Percentiles rank a stretch among this genome's conserved stretches.
phyloP scores from a whole-genome alignment of 1,140 invertebrate genomes.

The Bombus vancouverensis region DNA sequence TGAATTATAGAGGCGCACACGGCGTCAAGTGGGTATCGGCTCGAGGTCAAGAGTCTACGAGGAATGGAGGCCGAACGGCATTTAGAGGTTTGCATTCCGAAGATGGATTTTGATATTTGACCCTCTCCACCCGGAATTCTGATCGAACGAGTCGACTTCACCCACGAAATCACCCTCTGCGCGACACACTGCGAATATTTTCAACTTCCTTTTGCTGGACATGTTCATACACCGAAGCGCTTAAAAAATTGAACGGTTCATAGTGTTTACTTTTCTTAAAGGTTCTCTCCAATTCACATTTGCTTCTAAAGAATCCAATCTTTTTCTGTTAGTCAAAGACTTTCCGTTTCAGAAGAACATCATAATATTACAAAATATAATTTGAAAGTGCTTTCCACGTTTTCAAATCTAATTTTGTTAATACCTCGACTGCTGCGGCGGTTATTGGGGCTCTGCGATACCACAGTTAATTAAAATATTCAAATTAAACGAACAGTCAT shows the following conservation, averaged over 20 bases:
- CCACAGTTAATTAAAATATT: too few species aligned
- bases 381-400: too few species aligned
- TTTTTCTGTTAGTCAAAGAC: too few species aligned
- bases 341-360: too few species aligned
- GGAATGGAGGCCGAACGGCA: conserved; percentile 66
- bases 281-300: background rate
- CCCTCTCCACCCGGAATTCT: conserved; percentile 38
- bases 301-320: too few species aligned
- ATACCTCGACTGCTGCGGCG: too few species aligned
- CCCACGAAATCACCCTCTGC: background rate
- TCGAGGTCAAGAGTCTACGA: conserved; percentile 71
- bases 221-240: background rate
- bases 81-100: conserved; percentile 48
- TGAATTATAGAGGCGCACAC: conserved; percentile 71
- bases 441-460: too few species aligned
- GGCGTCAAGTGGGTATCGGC: conserved; percentile 66
- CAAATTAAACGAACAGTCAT: too few species aligned
- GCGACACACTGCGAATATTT: background rate
- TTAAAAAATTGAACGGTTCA: background rate
- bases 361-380: too few species aligned
- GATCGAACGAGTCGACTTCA: conserved; percentile 24
- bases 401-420: too few species aligned
- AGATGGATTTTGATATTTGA: conserved; percentile 46
- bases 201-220: too few species aligned
- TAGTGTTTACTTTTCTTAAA: background rate